Evolutionary conservation across 2,797 vertebrate genomes (phyloP).

Genomic region (Spondyliosoma cantharus): DNA sequence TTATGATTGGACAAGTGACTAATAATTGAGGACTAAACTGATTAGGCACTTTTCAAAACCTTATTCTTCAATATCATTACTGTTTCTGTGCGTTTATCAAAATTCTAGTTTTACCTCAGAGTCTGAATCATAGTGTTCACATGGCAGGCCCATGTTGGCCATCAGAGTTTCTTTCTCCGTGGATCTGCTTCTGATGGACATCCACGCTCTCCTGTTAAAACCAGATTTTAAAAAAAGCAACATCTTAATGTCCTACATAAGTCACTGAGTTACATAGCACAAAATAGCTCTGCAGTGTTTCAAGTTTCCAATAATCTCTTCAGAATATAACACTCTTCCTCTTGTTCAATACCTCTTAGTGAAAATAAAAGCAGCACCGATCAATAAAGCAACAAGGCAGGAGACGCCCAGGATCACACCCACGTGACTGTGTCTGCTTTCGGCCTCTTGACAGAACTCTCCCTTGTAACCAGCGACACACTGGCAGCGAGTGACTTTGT

Average conservation of each 20-base stretch:
- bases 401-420: conserved; percentile 78
- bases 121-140: conserved; percentile 60
- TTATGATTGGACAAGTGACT: not conserved
- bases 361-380: conserved; percentile 69
- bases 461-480: conserved; percentile 86
- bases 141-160: conserved; percentile 68
- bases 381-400: conserved; percentile 66
- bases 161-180: conserved; percentile 77
- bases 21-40: not conserved
- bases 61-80: not conserved
- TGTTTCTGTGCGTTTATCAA: not conserved
- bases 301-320: not conserved
- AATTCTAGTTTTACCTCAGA: conserved; percentile 66
- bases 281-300: not conserved
- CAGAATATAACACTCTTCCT: not conserved
- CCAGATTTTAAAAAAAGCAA: not conserved
- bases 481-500: conserved; percentile 76
- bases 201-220: conserved; percentile 63
- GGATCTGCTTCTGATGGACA: conserved; percentile 37
- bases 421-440: conserved; percentile 40
- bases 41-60: not conserved
- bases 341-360: conserved; percentile 73
- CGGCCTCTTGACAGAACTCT: conserved; percentile 84
- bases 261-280: not conserved
- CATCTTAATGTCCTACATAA: not conserved